These are phyloP conservation scores for Hoplostethus atlanticus DNA, from an alignment of 2,797 vertebrate species.

Conservation along the genomic window DNA sequence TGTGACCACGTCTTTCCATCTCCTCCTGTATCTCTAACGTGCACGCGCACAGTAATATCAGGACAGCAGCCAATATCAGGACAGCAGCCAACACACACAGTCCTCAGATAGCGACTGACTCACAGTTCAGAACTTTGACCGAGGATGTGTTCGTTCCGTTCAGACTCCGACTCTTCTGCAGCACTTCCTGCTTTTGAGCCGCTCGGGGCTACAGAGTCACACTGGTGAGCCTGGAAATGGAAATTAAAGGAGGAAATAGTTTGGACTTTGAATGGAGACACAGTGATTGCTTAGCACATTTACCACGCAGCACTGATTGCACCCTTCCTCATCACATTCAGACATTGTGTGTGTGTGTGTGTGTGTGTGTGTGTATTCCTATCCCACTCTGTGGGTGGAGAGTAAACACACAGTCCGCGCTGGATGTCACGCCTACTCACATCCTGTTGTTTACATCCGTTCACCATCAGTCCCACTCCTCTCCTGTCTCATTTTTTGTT, in stretches of 20 bases:
- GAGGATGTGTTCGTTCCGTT: conserved; percentile 12
- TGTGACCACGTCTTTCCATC: not conserved
- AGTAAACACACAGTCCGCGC: conserved; percentile 29
- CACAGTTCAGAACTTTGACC: conserved; percentile 47
- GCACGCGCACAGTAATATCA: too few species aligned
- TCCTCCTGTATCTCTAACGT: not conserved
- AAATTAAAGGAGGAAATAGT: too few species aligned
- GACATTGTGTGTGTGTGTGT: not conserved
- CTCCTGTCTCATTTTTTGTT: conserved; percentile 2
- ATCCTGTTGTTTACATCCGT: conserved; percentile 66
- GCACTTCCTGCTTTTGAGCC: conserved; percentile 22
- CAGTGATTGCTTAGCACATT: conserved; percentile 8
- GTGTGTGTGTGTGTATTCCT: not conserved
- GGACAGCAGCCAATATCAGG: too few species aligned
- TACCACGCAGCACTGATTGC: not conserved
- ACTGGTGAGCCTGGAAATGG: not conserved
- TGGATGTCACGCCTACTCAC: conserved; percentile 49
- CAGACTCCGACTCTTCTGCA: not conserved
- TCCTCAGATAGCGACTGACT: conserved; percentile 36
- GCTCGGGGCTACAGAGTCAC: not conserved
- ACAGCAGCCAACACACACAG: not conserved
- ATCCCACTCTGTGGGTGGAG: conserved; percentile 27
- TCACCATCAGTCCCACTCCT: not conserved
- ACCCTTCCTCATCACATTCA: conserved; percentile 6
- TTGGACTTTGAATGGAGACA: not conserved